Base-by-base conservation (phyloP, 2,113 vertebrate genomes). In the Cyphomyrus plagiostoma region DNA sequence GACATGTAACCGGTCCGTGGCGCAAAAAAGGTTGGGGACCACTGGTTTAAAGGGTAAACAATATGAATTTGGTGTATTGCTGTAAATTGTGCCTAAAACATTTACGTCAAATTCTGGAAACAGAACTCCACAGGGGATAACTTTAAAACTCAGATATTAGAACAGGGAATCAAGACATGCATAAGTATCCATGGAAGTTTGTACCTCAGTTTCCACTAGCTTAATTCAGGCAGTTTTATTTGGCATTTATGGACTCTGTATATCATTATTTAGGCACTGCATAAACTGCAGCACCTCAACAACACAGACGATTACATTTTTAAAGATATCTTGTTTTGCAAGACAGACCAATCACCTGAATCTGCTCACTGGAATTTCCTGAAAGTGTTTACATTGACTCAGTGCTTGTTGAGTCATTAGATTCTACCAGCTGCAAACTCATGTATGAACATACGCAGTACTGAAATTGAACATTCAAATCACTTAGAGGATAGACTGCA, bases 361-460 rank as follows among this genome's bases (percentile, higher is more conserved):
- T 39, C 74, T 42, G 39, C 48, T 91, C 85, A 3, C 45, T 82
- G 89, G 88, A 89, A 91, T 91, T 92, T 92, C 91, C 92, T 92
- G 91, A 88, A 56, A 82, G 26, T 93, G 91, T 93, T 93, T 93
- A 89, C 90, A 87, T 48, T 56, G 89, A 90, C 92, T 90, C 89
- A 39, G 86, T 91, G 88, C 56, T 86, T 82, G 89, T 90, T 50
- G 77, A 92, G 89, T 88, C 91, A 45, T 42, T 83, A 89, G 88
- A 88, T 58, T 70, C 85, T 89, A 77, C 90, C 91, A 91, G 74
- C 90, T 90, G 90, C 91, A 92, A n/a, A 66, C 8, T 88, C 90
- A 89, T 80, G 77, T 88, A 23, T 70, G 89, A 74, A 80, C 42
- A 35, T 86, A 4, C 3, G 13, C 35, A 23, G 7, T 82, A 45